Evolutionary conservation across 1,140 invertebrate genomes (phyloP).

Genomic region (Augochlora pura): DNA sequence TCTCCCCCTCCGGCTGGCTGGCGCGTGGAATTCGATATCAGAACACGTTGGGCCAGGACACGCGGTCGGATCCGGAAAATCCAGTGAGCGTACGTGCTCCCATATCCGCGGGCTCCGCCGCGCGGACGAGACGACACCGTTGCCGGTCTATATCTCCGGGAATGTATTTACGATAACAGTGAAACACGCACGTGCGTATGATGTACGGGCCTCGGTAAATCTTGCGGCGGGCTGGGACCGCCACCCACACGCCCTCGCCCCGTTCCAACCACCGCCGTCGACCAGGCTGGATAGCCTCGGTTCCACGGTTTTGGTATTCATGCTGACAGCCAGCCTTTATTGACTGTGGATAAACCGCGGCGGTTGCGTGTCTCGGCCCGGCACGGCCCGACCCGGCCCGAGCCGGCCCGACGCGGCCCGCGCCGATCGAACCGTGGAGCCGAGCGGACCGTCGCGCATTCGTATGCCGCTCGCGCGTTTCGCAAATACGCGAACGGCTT

Average conservation of each 20-base stretch:
- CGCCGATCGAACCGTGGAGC: constrained; percentile 10
- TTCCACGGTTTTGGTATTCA: constrained; percentile 71
- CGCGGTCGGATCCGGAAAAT: not conserved
- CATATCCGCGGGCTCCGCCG: constrained; percentile 5
- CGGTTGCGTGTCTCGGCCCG: constrained; percentile 49
- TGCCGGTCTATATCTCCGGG: constrained; percentile 21
- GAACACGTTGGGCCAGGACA: not conserved
- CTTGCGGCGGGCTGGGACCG: constrained; percentile 43
- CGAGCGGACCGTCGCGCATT: constrained; percentile 46
- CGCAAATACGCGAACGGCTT: constrained; percentile 64
- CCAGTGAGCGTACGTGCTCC: constrained; percentile 1
- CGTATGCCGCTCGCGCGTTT: constrained; percentile 60
- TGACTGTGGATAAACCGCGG: constrained; percentile 73
- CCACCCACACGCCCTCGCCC: not conserved
- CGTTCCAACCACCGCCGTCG: not conserved
- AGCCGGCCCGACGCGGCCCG: not conserved
- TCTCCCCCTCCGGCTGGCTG: not conserved
- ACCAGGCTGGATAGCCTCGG: constrained; percentile 12
- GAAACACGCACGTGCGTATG: constrained; percentile 63
- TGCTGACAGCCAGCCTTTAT: constrained; percentile 75
- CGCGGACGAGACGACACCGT: constrained; percentile 7
- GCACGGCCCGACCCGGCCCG: too few relatives aligned
- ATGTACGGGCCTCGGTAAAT: constrained; percentile 60
- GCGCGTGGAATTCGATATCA: constrained; percentile 7
- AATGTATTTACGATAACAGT: constrained; percentile 54